phyloP scores from a whole-genome alignment of 2,888 invertebrate species.

The Epirrita christyi region DNA sequence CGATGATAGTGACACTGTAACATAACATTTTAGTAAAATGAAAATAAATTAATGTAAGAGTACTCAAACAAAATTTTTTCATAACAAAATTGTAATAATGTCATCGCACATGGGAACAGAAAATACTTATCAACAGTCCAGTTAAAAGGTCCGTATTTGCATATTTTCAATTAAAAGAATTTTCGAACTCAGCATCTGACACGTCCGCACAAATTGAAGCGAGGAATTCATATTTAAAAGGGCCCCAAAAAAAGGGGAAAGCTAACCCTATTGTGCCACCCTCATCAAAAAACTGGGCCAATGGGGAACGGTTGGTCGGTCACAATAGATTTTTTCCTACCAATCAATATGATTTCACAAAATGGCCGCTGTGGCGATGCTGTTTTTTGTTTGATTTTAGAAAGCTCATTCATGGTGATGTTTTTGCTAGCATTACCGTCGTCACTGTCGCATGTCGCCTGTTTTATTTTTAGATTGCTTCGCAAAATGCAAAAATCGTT shows the following conservation, averaged over 20 bases:
- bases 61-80: not conserved
- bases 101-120: not conserved
- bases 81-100: not conserved
- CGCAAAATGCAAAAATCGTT: not conserved
- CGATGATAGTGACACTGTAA: no score
- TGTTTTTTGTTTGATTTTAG: constrained; percentile 45
- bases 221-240: constrained; percentile 68
- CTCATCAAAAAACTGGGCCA: constrained; percentile 80
- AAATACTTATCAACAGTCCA: constrained; percentile 5
- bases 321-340: constrained; percentile 79
- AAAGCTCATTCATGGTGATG: constrained; percentile 34
- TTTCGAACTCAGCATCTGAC: constrained; percentile 40
- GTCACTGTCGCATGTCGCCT: constrained; percentile 3
- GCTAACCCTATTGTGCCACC: constrained; percentile 71
- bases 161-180: constrained; percentile 36
- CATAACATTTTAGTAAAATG: not conserved
- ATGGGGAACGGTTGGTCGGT: constrained; percentile 67
- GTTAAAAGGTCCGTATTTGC: constrained; percentile 27
- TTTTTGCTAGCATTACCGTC: constrained; percentile 16
- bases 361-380: constrained; percentile 65
- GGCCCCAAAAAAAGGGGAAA: constrained; percentile 76
- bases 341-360: constrained; percentile 79
- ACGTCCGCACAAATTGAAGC: constrained; percentile 55
- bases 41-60: not conserved
- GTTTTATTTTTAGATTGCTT: not conserved